Base-by-base conservation (phyloP, 2,113 vertebrate species). In the Engraulis encrasicolus region DNA sequence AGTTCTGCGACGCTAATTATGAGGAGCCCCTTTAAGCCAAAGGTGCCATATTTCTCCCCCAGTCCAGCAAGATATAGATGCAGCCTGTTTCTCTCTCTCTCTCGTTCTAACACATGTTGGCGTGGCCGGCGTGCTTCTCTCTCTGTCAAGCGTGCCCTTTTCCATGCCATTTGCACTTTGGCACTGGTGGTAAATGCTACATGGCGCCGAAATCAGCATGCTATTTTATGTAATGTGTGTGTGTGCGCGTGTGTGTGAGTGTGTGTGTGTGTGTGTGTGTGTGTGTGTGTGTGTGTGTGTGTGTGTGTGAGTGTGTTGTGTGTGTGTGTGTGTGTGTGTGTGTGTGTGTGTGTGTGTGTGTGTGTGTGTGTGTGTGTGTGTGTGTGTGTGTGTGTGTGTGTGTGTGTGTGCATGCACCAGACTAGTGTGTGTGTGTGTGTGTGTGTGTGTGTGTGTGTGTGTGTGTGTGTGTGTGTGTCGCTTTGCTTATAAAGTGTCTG, bases 141-240 rank as follows among this genome's bases (percentile, higher is more conserved):
- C n/a, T n/a, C n/a, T n/a, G n/a, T n/a, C n/a, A 0, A 15, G 34
- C 66, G 34, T 34, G 66, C 15, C 66, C 23, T 31, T 17, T 74
- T 45, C 40, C 66, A 74, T 74, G 66, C 66, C 31, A 74, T 74
- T 74, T 74, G 31, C 66, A 74, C 23, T 74, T 36, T 74, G 66
- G 11, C 66, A 74, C 66, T 31, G 34, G 66, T 31, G 34, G 17
- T 34, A 1, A 12, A 3, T 14, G 34, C 27, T 14, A 74, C 66
- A 74, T 27, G 34, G n/a, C n/a, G n/a, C n/a, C n/a, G 17, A 14
- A 36, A 74, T 74, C 2, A 31, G 27, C 34, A 34, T 14, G 27
- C 66, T 12, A 14, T 74, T 74, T 31, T 34, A 34, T 74, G 66
- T 74, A 34, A 17, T 11, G 52, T 20, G 52, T 54, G 52, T 54